Base-by-base conservation (phyloP, 1,140 invertebrate species). In the Aphidius ervi region DNA sequence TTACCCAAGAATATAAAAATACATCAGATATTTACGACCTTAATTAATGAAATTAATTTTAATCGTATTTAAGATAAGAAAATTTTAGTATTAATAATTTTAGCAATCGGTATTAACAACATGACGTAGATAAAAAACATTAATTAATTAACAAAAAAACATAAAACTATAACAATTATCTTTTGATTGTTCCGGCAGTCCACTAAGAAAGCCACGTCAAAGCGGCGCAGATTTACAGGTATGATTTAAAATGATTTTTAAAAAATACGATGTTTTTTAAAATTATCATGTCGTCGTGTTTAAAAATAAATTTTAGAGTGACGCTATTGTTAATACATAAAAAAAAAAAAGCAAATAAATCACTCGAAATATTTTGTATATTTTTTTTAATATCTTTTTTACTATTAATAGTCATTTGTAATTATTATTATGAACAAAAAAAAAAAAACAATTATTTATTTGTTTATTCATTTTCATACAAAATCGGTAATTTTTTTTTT, bases 181-280 rank as follows among this genome's bases (percentile, higher is more conserved):
- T 77, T 76, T 76, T 76, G 67, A 67, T 74, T 77, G 69, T 74
- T 76, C 66, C 67, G 70, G 76, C 76, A 78, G 76, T 76, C 73
- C 66, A 74, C 74, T 75, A 75, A 73, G 72, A 74, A 76, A 75
- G 58, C 73, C 67, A 73, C 68, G 72, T 71, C 68, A 74, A 77
- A 77, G 70, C 68, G 73, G 68, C 69, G 74, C 69, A 74, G 71
- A 74, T 71, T 78, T 68, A 69, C 76, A 78, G 76, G 76, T 78
- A 78, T 69, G 74, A 69, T 56, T 31, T 31, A 62, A 64, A 59
- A 49, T 49, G 70, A 72, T 67, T 55, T 70, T 31, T 3, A 52
- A 65, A 67, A 67, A 67, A 69, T 66, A 70, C 67, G 64, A 74
- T 70, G 63, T 69, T 65, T 59, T 65, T 66, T 59, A 40, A 41